Percentiles rank a stretch among this genome's conserved stretches.
Evolutionary conservation across 2,888 invertebrate species (phyloP).

Genomic region (Pristionchus exspectatus): DNA sequence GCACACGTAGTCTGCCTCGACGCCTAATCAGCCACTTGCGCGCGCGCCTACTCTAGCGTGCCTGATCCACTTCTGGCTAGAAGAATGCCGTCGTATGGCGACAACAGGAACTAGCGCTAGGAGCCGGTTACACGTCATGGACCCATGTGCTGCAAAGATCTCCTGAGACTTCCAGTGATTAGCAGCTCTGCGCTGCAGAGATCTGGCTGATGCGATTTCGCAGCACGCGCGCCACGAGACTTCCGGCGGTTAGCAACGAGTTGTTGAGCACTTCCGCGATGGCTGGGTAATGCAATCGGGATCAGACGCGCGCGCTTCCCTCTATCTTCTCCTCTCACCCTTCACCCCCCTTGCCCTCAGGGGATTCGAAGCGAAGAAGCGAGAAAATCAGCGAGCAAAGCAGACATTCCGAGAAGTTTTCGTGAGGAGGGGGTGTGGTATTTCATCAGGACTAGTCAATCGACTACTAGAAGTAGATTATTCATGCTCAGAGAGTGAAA

Average conservation of each 20-base stretch:
- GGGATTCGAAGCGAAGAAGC: neutral
- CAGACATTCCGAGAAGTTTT: neutral
- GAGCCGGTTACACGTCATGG: neutral
- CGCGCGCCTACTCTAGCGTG: neutral
- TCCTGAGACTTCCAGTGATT: neutral
- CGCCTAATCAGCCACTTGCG: neutral
- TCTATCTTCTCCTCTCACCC: neutral
- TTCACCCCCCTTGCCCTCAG: neutral
- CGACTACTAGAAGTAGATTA: no score
- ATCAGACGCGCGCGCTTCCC: neutral
- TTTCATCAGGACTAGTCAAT: constrained; percentile 5
- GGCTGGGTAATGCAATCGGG: constrained; percentile 18
- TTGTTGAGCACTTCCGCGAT: neutral
- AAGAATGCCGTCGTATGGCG: neutral
- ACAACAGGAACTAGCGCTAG: neutral
- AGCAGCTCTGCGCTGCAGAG: neutral
- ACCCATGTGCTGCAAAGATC: neutral
- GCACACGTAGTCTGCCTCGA: neutral
- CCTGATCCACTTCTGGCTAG: neutral
- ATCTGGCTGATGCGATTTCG: neutral
- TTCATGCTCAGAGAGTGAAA: no score
- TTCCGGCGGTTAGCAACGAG: constrained; percentile 21
- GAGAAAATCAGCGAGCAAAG: neutral
- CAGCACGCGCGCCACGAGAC: neutral
- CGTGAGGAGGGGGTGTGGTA: neutral